Evolutionary conservation across 2,797 vertebrate species (phyloP).

Genomic region (Remorina albescens): DNA sequence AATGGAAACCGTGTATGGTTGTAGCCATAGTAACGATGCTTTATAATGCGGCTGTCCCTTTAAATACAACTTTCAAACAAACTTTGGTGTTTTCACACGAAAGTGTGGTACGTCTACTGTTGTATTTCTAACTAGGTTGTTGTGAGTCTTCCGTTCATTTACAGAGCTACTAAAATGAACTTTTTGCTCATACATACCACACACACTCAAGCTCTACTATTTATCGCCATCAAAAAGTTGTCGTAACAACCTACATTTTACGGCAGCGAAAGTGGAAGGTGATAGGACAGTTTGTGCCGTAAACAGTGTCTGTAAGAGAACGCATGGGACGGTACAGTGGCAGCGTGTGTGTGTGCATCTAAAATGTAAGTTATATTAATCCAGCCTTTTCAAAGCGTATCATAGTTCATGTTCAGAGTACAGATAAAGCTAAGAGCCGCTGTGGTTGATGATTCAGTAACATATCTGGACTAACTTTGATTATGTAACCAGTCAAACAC

Average conservation of each 20-base stretch:
- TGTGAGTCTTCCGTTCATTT: too few species aligned
- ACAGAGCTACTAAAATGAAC: too few species aligned
- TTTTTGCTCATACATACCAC: neutral
- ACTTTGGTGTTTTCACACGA: neutral
- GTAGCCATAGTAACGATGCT: neutral
- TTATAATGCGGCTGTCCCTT: constrained; percentile 18
- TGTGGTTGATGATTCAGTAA: accelerated
- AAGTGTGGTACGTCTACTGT: accelerated
- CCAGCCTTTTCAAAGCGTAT: neutral
- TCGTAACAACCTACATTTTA: constrained; percentile 39
- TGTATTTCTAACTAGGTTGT: neutral
- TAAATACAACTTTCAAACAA: constrained; percentile 36
- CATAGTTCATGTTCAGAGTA: accelerated
- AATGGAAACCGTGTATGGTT: neutral
- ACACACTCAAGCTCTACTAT: neutral
- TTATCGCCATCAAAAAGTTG: neutral
- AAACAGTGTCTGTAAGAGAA: constrained; percentile 43
- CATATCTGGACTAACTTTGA: neutral
- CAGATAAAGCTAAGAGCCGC: accelerated
- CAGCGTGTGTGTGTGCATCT: constrained; percentile 21
- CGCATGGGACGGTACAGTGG: constrained; percentile 32
- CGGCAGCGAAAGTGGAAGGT: constrained; percentile 21
- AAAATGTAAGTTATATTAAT: constrained; percentile 44
- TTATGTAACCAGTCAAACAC: neutral
- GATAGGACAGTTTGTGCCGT: constrained; percentile 59